Evolutionary conservation across 2,888 invertebrate genomes (phyloP), one percentile per base, ranked within the genome.

Genomic region (Platypus cylindrus): DNA sequence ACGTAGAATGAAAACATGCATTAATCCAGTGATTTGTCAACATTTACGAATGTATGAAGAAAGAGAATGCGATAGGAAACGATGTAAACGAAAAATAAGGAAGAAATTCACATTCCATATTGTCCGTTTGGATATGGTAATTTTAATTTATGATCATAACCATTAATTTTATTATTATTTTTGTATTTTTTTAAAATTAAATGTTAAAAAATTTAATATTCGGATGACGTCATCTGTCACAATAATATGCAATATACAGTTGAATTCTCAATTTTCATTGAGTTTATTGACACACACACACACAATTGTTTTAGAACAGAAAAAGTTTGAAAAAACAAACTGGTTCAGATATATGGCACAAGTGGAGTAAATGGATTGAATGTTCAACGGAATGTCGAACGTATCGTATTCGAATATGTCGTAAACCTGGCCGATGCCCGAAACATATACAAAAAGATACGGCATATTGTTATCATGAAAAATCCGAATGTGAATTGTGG

Each of bases 391-490:
- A 75, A 45, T 93, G 93, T 56, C 76, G 77, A 12, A 87, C 89
- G 2, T 68, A 78, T 22, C 69, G 93, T 46, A 71, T 73, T 54
- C 80, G 87, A 57, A 72, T 74, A 54, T 91, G 90, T 59, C 72
- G 72, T 50, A 72, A 73, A 49, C 72, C 72, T 1, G 70, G 75
- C 7, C 67, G 82, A 46, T 93, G 91, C 51, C 79, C 79, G 2
- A 74, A 73, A 27, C 78, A 79, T 54, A 73, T 81, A 23, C 72
- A 90, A 33, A 73, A 76, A 40, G 86, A 91, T 61, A 80, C 80
- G 4, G 85, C 87, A 2, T 83, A 81, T 53, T 93, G 91, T 56
- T 86, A 83, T 55, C 71, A 78, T 24, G 79, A 83, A 45, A 82
- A 81, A 32, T 80, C 82, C 34, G 75, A 74, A 51, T 91, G 91